These are phyloP conservation scores for Microctonus hyperodae DNA, from an alignment of 2,888 invertebrate genomes.

Conservation along the genomic window DNA sequence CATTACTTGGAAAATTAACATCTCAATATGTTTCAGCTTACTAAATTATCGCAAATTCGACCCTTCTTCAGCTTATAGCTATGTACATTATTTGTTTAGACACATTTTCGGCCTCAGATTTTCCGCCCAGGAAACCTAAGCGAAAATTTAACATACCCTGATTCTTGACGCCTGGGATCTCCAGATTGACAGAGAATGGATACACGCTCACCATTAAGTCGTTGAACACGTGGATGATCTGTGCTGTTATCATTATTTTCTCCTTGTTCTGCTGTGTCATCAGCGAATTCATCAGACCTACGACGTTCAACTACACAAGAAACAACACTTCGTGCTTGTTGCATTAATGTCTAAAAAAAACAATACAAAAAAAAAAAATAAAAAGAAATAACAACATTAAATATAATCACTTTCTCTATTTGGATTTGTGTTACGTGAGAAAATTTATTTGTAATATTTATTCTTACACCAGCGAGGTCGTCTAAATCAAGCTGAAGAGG, in stretches of 20 bases:
- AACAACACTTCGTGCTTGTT: constrained; percentile 75
- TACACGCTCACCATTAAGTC: constrained; percentile 83
- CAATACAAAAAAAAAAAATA: not conserved
- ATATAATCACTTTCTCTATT: constrained; percentile 15
- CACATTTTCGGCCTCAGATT: no score
- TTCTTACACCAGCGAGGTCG: constrained; percentile 74
- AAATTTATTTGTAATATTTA: not conserved
- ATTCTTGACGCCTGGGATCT: constrained; percentile 70
- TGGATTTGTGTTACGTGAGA: not conserved
- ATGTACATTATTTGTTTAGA: no score
- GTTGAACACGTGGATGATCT: constrained; percentile 73
- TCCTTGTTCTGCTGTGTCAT: constrained; percentile 74
- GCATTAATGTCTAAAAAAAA: constrained; percentile 64
- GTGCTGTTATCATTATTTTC: constrained; percentile 78
- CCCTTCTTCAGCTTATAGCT: no score
- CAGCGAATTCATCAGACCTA: constrained; percentile 83
- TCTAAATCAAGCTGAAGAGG: constrained; percentile 85
- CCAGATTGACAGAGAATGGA: constrained; percentile 89
- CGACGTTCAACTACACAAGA: constrained; percentile 91
- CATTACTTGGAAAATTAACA: no score
- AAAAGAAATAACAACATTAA: constrained; percentile 1
- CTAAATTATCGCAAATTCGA: no score
- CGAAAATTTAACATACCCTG: no score
- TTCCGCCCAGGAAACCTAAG: no score
- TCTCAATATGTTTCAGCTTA: no score